Conservation (phyloP, 2,113 vertebrate species). For the Prinia subflava region DNA sequence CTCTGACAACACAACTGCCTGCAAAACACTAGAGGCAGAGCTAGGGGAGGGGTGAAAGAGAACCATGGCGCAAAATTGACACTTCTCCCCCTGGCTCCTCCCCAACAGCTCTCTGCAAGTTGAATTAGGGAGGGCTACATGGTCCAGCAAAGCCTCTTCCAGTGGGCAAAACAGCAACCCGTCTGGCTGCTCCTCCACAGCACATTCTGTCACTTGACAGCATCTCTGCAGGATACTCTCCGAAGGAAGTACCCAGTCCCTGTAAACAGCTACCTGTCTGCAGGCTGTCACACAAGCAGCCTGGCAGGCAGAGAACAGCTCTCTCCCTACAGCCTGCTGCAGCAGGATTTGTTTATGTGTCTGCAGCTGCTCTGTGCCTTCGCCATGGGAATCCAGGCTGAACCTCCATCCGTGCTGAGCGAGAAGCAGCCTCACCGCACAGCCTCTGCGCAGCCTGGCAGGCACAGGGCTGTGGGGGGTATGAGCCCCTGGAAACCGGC, state of each 20-base stretch:
- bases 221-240: neutral
- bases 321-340: neutral
- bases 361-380: slow-evolving; percentile 21
- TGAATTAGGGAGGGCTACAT: neutral
- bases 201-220: neutral
- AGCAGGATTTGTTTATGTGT: slow-evolving; percentile 17
- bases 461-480: neutral
- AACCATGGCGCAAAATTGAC: neutral
- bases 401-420: neutral
- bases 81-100: neutral
- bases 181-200: neutral
- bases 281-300: neutral
- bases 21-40: neutral
- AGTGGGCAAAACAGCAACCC: neutral
- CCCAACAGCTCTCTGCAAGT: neutral
- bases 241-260: neutral
- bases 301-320: neutral
- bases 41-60: neutral
- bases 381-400: slow-evolving; percentile 11
- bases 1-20: neutral
- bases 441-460: neutral
- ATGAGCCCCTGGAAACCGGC: neutral
- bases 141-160: neutral
- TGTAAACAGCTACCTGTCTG: neutral
- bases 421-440: neutral